Percentiles rank a stretch among this genome's conserved stretches.
phyloP scores from a whole-genome alignment of 2,888 invertebrate species.

The Caprella mutica region DNA sequence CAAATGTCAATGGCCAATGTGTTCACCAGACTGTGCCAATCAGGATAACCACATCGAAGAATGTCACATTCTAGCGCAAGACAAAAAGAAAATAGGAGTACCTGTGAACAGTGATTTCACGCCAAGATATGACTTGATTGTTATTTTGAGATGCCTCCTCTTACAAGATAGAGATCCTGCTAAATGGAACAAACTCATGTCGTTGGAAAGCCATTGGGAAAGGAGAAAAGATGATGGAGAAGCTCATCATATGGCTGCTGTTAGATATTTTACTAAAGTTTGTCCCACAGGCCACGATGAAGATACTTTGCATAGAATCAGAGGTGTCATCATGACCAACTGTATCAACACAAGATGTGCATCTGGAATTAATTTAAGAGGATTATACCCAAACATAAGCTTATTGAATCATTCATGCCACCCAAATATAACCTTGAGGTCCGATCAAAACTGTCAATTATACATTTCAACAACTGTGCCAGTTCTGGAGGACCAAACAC shows the following conservation, averaged over 20 bases:
- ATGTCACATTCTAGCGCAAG: conserved; percentile 21
- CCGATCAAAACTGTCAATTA: conserved; percentile 15
- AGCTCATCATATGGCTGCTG: conserved; percentile 17
- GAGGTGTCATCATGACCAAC: conserved; percentile 30
- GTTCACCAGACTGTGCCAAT: conserved; percentile 15
- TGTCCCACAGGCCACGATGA: conserved; percentile 21
- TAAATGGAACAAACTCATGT: conserved; percentile 47
- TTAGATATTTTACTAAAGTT: conserved; percentile 22
- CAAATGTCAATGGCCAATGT: conserved; percentile 28
- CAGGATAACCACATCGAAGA: conserved; percentile 16
- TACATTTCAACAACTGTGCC: conserved; percentile 22
- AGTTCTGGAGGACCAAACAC: conserved; percentile 23
- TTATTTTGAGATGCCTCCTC: conserved; percentile 54
- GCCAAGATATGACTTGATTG: conserved; percentile 50
- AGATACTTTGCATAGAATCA: conserved; percentile 18
- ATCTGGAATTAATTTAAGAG: conserved; percentile 17
- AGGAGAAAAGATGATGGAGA: conserved; percentile 44
- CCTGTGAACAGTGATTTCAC: conserved; percentile 12
- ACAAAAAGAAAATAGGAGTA: conserved; percentile 12
- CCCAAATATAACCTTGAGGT: conserved; percentile 22
- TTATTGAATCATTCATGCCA: conserved; percentile 32
- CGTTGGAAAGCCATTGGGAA: conserved; percentile 52
- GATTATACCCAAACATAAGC: conserved; percentile 26
- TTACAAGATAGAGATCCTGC: conserved; percentile 49
- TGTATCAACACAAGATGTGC: conserved; percentile 21